phyloP scores from a whole-genome alignment of 1,140 invertebrate genomes.

The Pseudobourletiella spinata region DNA sequence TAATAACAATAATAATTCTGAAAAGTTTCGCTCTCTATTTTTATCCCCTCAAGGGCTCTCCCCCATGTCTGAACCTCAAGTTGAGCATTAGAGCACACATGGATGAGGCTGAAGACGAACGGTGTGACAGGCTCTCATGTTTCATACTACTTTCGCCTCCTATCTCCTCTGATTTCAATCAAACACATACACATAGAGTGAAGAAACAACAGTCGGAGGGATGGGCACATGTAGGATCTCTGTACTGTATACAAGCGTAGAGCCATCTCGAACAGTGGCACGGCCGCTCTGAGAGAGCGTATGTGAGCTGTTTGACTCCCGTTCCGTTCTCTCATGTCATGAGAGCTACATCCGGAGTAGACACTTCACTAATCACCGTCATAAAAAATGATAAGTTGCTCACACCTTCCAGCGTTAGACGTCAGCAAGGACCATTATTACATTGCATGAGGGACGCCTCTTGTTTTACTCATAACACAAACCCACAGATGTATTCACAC shows the following conservation, averaged over 20 bases:
- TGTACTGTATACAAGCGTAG: background rate
- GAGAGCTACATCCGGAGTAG: background rate
- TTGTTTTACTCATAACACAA: background rate
- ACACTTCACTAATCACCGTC: slow-evolving; percentile 1
- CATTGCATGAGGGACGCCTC: background rate
- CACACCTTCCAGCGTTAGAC: background rate
- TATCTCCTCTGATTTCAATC: slow-evolving; percentile 3
- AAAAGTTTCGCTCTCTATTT: background rate
- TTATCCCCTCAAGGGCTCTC: background rate
- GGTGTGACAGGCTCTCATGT: background rate
- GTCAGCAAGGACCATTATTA: background rate
- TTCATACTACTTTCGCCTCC: background rate
- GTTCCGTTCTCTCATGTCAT: background rate
- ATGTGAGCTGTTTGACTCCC: too few relatives aligned
- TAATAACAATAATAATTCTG: background rate
- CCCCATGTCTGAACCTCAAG: background rate
- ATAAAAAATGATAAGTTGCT: slow-evolving; percentile 10
- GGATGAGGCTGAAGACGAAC: background rate
- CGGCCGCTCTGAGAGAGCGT: too few relatives aligned
- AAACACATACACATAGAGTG: background rate
- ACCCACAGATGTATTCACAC: background rate
- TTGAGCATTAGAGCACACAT: background rate
- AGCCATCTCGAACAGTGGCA: too few relatives aligned
- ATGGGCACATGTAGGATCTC: background rate
- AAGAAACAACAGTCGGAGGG: background rate